Conservation (phyloP, 2,797 vertebrate genomes). For the Xiphophorus birchmanni region DNA sequence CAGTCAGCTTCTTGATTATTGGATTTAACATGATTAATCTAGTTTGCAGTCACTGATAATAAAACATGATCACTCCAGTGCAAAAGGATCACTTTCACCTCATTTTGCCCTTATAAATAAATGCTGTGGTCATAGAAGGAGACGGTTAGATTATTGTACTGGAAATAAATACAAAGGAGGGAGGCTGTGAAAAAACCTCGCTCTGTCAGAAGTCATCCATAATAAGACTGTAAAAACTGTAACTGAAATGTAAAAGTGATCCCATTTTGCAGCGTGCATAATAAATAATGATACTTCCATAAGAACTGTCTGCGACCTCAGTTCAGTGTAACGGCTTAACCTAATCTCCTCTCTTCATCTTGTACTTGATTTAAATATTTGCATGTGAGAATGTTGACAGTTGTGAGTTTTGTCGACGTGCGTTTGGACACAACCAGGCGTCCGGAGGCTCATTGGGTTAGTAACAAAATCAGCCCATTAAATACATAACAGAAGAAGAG, state of each 20-base stretch:
- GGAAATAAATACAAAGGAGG: slow-evolving; percentile 8
- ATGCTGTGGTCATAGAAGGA: slow-evolving; percentile 8
- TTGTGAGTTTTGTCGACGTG: neutral
- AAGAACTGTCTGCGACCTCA: slow-evolving; percentile 36
- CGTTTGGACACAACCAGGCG: slow-evolving; percentile 37
- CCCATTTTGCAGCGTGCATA: slow-evolving; percentile 46
- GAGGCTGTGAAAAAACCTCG: slow-evolving; percentile 15
- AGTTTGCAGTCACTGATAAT: slow-evolving; percentile 69
- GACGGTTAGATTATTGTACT: slow-evolving; percentile 10
- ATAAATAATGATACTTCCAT: slow-evolving; percentile 67
- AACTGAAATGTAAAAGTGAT: slow-evolving; percentile 26
- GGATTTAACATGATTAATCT: slow-evolving; percentile 68
- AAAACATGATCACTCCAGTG: slow-evolving; percentile 66
- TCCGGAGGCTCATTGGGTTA: slow-evolving; percentile 71
- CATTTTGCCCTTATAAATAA: neutral
- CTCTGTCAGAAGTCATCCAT: neutral
- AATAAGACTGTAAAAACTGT: slow-evolving; percentile 31
- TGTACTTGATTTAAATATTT: slow-evolving; percentile 34
- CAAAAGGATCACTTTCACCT: slow-evolving; percentile 36
- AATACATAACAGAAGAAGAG: slow-evolving; percentile 58
- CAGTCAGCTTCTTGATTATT: slow-evolving; percentile 71
- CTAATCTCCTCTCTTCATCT: slow-evolving; percentile 37
- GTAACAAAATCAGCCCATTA: slow-evolving; percentile 61
- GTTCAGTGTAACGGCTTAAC: slow-evolving; percentile 38
- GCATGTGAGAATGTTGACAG: slow-evolving; percentile 13